Evolutionary conservation across 2,888 invertebrate genomes (phyloP).

Genomic region (Agrochola circellaris): DNA sequence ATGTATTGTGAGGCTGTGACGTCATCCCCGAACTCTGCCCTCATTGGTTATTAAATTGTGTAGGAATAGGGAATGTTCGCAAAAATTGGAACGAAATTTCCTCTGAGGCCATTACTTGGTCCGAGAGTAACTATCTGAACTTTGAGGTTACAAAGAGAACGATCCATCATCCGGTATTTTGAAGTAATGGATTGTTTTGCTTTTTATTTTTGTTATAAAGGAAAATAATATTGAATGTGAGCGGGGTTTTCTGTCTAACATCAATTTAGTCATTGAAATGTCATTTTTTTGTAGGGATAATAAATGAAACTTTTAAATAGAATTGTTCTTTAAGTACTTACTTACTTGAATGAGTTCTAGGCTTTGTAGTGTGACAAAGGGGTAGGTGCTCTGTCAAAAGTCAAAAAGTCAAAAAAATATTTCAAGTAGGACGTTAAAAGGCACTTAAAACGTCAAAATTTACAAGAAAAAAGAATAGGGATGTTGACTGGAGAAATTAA

Average conservation of each 20-base stretch:
- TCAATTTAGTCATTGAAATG: constrained; percentile 24
- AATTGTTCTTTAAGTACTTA: neutral
- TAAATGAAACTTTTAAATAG: constrained; percentile 13
- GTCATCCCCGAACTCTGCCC: constrained; percentile 72
- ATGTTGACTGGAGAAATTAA: no score
- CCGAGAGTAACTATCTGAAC: constrained; percentile 59
- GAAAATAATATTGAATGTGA: constrained; percentile 34
- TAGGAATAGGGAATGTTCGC: constrained; percentile 54
- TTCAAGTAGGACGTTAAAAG: neutral
- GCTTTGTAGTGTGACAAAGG: neutral
- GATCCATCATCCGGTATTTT: constrained; percentile 64
- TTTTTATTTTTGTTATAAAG: constrained; percentile 49
- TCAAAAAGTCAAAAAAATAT: neutral
- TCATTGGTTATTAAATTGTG: constrained; percentile 76
- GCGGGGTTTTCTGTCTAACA: constrained; percentile 1
- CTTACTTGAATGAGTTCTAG: neutral
- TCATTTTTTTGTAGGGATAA: constrained; percentile 10
- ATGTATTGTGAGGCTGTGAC: constrained; percentile 66
- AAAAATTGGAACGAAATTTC: constrained; percentile 64
- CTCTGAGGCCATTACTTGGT: constrained; percentile 44
- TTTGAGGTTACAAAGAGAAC: constrained; percentile 54
- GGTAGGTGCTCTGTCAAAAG: neutral
- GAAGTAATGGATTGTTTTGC: constrained; percentile 59
- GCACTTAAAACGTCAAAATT: neutral
- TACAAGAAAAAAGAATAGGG: neutral